phyloP scores from a whole-genome alignment of 2,797 vertebrate genomes.

The Erithacus rubecula region DNA sequence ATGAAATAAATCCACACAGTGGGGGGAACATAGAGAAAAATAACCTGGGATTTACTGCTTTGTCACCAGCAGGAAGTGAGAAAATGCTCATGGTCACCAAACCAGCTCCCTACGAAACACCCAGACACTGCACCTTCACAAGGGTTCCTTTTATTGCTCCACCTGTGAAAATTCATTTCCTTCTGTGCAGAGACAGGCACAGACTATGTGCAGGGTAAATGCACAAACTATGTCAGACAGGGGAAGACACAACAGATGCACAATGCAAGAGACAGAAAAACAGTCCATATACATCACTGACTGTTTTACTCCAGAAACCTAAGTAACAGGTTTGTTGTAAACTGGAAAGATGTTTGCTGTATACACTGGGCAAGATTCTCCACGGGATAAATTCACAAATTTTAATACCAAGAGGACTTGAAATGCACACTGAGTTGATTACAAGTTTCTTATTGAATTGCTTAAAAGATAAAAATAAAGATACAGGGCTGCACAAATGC shows the following conservation, averaged over 20 bases:
- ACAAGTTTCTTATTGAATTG: neutral
- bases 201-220: neutral
- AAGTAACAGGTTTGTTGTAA: neutral
- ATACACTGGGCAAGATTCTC: neutral
- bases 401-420: neutral
- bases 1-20: neutral
- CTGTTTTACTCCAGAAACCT: neutral
- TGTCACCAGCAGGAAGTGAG: neutral
- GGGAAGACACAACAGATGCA: neutral
- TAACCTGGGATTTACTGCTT: neutral
- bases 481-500: neutral
- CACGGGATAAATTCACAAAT: neutral
- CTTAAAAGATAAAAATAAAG: neutral
- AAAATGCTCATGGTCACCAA: neutral
- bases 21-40: neutral
- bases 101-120: neutral
- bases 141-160: neutral
- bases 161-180: neutral
- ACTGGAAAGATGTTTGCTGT: neutral
- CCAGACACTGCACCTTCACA: neutral
- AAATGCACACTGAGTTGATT: neutral
- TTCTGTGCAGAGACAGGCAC: neutral
- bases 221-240: neutral
- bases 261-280: neutral
- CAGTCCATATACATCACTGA: neutral